These are phyloP conservation scores for Conops quadrifasciatus DNA, from an alignment of 2,888 invertebrate species.

Conservation along the genomic window DNA sequence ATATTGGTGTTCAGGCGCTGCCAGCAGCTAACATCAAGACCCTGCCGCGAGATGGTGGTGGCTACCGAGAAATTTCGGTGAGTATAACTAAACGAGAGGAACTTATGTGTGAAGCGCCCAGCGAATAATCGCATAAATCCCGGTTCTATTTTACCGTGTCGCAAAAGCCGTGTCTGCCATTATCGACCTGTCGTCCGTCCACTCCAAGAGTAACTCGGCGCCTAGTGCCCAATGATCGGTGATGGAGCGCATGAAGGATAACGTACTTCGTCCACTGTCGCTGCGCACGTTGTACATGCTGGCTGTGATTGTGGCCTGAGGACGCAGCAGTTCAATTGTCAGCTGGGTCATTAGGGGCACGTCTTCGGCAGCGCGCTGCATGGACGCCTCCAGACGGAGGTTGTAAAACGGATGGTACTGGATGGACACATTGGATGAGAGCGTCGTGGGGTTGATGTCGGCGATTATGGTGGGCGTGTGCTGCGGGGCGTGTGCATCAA, in stretches of 20 bases:
- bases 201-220: constrained; percentile 59
- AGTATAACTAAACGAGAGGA: constrained; percentile 49
- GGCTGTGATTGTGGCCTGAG: constrained; percentile 55
- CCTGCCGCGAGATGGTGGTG: constrained; percentile 57
- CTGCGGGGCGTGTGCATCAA: constrained; percentile 49
- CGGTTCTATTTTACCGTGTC: constrained; percentile 48
- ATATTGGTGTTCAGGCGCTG: constrained; percentile 59
- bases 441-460: constrained; percentile 62
- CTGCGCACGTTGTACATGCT: constrained; percentile 57
- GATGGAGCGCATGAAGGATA: constrained; percentile 60
- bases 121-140: too few species aligned
- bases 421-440: constrained; percentile 60
- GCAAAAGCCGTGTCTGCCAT: constrained; percentile 57
- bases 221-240: constrained; percentile 58
- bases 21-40: constrained; percentile 63
- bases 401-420: constrained; percentile 57
- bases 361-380: constrained; percentile 52
- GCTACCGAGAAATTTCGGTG: constrained; percentile 56
- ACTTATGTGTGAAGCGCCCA: too few species aligned
- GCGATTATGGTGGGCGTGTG: constrained; percentile 60
- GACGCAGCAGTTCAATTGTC: constrained; percentile 54
- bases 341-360: constrained; percentile 52
- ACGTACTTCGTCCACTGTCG: constrained; percentile 56
- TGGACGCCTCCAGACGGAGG: constrained; percentile 52
- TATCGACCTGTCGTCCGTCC: constrained; percentile 52